A percentile compares a stretch with the other conserved stretches of the same genome.
These are phyloP conservation scores for Synergus umbraculus DNA, from an alignment of 2,888 invertebrate species.

Conservation along the genomic window DNA sequence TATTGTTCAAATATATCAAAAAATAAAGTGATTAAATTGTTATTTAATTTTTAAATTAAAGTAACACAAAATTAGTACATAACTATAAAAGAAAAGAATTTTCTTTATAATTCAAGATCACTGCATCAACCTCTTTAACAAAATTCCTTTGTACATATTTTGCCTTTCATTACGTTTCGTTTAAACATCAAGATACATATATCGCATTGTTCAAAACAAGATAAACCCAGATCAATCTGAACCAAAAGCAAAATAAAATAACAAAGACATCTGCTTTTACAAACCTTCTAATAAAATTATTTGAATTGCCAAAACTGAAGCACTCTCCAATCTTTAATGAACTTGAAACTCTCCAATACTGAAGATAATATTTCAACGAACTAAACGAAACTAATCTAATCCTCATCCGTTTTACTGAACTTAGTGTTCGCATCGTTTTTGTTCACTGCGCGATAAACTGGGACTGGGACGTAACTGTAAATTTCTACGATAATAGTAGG, in stretches of 20 bases:
- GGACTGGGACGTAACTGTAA: conserved; percentile 31
- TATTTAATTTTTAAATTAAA: too few relatives aligned
- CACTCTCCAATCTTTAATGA: not conserved
- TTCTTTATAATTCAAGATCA: not conserved
- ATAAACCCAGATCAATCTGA: not conserved
- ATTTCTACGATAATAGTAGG: conserved; percentile 5
- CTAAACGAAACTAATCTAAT: not conserved
- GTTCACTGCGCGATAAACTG: conserved; percentile 2
- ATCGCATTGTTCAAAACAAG: not conserved
- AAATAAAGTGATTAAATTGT: too few relatives aligned
- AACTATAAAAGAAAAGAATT: not conserved
- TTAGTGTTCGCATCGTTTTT: conserved; percentile 10
- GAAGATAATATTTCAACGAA: not conserved
- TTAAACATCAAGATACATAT: not conserved
- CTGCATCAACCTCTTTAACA: not conserved
- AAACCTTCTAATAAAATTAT: not conserved
- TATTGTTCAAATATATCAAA: too few relatives aligned
- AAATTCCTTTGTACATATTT: not conserved
- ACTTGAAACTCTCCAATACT: not conserved
- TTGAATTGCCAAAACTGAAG: not conserved
- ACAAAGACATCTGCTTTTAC: not conserved
- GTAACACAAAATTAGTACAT: too few relatives aligned
- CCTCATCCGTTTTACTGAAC: not conserved
- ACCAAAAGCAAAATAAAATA: not conserved
- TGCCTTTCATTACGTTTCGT: not conserved